These are phyloP conservation scores for Morinoia aosen DNA, from an alignment of 2,888 invertebrate genomes.

Conservation along the genomic window DNA sequence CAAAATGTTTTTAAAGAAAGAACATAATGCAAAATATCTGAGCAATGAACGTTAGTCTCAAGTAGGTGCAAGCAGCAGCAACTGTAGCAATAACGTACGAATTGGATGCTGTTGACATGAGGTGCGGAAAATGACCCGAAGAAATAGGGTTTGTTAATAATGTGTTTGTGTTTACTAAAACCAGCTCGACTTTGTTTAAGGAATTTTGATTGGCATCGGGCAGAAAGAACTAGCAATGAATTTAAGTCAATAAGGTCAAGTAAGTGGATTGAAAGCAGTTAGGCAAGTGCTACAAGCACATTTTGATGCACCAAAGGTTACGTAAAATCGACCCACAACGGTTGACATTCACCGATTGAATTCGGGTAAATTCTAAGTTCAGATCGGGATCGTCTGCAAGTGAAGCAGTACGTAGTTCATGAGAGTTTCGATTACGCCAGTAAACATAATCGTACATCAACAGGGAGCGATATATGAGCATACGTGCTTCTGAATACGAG, in stretches of 20 bases:
- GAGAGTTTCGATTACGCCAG: background rate
- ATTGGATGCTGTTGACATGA: background rate
- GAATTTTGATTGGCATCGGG: background rate
- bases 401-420: background rate
- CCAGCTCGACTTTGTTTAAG: background rate
- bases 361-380: background rate
- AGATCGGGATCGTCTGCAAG: background rate
- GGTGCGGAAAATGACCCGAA: background rate
- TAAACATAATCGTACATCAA: conserved; percentile 26
- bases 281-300: background rate
- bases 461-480: background rate
- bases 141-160: background rate
- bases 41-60: background rate
- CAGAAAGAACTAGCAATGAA: background rate
- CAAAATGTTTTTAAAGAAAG: background rate
- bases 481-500: conserved; percentile 28
- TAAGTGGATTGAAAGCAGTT: background rate
- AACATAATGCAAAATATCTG: background rate
- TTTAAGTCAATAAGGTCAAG: conserved; percentile 12
- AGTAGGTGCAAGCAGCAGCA: background rate
- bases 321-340: background rate
- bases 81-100: background rate
- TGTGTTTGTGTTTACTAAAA: background rate
- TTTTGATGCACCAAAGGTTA: background rate
- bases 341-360: background rate